A percentile compares a stretch with the other conserved stretches of the same genome.
phyloP scores from a whole-genome alignment of 2,797 vertebrate genomes.

The Antrozous pallidus region DNA sequence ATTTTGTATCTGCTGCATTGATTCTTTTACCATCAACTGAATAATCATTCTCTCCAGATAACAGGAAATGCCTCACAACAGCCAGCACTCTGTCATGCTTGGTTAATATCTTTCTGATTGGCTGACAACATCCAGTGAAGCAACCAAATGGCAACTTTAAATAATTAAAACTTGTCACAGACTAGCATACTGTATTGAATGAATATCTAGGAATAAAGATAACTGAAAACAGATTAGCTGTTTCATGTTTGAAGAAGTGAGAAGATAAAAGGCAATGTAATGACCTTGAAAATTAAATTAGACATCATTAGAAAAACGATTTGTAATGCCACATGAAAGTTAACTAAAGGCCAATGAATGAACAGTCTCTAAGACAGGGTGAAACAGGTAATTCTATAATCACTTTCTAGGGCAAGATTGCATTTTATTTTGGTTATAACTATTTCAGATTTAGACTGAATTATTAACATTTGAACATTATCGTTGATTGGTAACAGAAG shows the following conservation, averaged over 20 bases:
- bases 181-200: neutral
- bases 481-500: neutral
- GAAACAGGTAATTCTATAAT: neutral
- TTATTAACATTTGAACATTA: conserved; percentile 33
- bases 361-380: neutral
- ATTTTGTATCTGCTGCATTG: neutral
- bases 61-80: neutral
- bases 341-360: neutral
- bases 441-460: conserved; percentile 6
- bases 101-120: neutral
- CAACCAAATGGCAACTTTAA: neutral
- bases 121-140: neutral
- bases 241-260: conserved; percentile 5
- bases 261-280: neutral
- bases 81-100: neutral
- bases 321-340: neutral
- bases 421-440: neutral
- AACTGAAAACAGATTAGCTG: neutral
- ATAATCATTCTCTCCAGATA: neutral
- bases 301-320: neutral
- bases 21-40: neutral
- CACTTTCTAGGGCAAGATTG: neutral
- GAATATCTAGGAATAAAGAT: neutral
- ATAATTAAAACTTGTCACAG: too few relatives aligned
- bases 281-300: conserved; percentile 27